These are phyloP conservation scores for Hydroisotoma schaefferi DNA, from an alignment of 2,888 invertebrate species.

Conservation along the genomic window DNA sequence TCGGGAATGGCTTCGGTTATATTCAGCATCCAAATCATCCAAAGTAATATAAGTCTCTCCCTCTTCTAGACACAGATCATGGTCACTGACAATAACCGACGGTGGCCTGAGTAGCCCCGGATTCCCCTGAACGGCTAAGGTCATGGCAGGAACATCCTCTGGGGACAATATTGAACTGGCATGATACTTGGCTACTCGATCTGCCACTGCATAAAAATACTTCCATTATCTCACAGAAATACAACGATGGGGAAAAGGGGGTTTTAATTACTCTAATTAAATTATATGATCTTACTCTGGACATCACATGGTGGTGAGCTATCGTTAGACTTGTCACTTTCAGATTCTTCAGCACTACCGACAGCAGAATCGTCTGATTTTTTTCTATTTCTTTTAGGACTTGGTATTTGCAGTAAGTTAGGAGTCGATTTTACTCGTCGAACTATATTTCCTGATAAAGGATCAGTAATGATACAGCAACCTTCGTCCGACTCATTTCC, in stretches of 20 bases:
- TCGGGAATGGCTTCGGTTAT: constrained; percentile 26
- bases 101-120: constrained; percentile 38
- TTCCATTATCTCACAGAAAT: background rate
- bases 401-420: constrained; percentile 46
- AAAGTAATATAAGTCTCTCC: constrained; percentile 38
- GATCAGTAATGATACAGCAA: constrained; percentile 29
- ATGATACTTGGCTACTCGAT: background rate
- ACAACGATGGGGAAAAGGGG: background rate
- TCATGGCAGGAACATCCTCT: constrained; percentile 9
- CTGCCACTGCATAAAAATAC: background rate
- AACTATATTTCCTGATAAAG: constrained; percentile 19
- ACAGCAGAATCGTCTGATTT: constrained; percentile 48
- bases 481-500: constrained; percentile 46
- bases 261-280: background rate
- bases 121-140: constrained; percentile 18
- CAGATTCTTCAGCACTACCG: constrained; percentile 46
- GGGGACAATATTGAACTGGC: background rate
- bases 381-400: constrained; percentile 36
- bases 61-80: constrained; percentile 44
- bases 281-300: constrained; percentile 1
- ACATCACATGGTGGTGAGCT: constrained; percentile 17
- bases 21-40: constrained; percentile 46
- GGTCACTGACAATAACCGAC: constrained; percentile 48
- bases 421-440: constrained; percentile 45
- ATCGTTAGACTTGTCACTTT: constrained; percentile 39